Evolutionary conservation across 2,797 vertebrate genomes (phyloP).

Genomic region (Peromyscus nudipes): DNA sequence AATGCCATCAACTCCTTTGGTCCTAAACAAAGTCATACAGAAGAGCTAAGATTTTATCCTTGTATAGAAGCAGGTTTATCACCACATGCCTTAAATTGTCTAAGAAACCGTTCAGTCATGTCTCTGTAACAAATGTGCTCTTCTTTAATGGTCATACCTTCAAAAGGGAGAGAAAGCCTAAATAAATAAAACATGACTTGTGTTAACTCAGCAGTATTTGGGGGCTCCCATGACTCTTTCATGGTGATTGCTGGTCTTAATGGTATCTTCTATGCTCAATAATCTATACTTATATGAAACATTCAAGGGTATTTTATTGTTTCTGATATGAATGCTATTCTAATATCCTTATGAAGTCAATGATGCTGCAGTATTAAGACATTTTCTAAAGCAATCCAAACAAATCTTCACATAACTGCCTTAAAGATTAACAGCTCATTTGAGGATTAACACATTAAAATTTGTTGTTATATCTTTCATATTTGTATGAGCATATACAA

Average conservation of each 20-base stretch:
- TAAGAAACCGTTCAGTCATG: constrained; percentile 37
- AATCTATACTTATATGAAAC: constrained; percentile 36
- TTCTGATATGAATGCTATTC: constrained; percentile 24
- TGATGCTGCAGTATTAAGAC: constrained; percentile 35
- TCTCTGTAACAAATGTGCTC: constrained; percentile 34
- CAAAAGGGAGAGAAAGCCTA: constrained; percentile 39
- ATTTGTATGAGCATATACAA: constrained; percentile 49
- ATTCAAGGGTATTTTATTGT: constrained; percentile 46
- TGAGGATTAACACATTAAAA: background rate
- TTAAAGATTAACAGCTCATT: constrained; percentile 51
- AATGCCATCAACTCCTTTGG: constrained; percentile 15
- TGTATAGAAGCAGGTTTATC: constrained; percentile 36
- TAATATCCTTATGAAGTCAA: constrained; percentile 45
- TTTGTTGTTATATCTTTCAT: constrained; percentile 5
- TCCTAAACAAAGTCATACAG: constrained; percentile 42
- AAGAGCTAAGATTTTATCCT: constrained; percentile 60
- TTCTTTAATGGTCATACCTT: constrained; percentile 52
- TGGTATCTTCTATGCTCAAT: constrained; percentile 4
- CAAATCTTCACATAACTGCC: constrained; percentile 52
- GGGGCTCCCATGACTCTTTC: background rate
- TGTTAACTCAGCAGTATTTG: constrained; percentile 34
- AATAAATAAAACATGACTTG: background rate
- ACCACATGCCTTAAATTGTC: constrained; percentile 14
- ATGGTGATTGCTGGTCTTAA: constrained; percentile 44
- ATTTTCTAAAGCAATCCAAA: constrained; percentile 59